phyloP scores from a whole-genome alignment of 2,113 vertebrate genomes.

The Rhagologus leucostigma region DNA sequence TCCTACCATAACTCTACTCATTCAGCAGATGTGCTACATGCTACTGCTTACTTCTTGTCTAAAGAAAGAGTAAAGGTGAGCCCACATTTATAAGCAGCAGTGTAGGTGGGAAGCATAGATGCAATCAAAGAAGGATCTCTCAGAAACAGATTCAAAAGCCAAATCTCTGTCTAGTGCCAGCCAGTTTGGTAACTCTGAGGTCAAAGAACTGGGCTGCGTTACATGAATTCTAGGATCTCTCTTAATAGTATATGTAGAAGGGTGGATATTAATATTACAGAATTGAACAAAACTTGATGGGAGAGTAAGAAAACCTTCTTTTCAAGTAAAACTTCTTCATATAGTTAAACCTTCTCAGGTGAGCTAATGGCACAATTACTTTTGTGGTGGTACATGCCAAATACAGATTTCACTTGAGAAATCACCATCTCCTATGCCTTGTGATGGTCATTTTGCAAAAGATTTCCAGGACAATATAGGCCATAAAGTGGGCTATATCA shows the following conservation, averaged over 20 bases:
- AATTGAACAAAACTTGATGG: background rate
- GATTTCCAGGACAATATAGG: background rate
- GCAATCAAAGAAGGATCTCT: background rate
- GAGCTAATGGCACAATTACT: background rate
- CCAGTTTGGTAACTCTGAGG: background rate
- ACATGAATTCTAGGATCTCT: background rate
- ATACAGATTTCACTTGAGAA: background rate
- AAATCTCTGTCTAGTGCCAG: background rate
- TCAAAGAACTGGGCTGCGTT: background rate
- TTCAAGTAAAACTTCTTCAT: background rate
- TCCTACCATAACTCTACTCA: constrained; percentile 97
- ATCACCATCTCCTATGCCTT: background rate
- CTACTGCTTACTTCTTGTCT: constrained; percentile 93
- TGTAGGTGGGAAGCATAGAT: background rate
- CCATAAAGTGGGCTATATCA: background rate
- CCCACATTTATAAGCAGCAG: background rate
- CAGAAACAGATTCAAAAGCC: background rate
- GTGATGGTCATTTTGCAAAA: background rate
- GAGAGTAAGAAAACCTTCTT: background rate
- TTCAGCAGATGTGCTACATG: constrained; percentile 91
- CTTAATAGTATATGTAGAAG: background rate
- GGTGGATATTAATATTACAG: background rate
- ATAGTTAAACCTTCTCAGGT: background rate
- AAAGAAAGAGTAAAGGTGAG: constrained; percentile 93
- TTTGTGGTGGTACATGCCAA: background rate